Evolutionary conservation across 2,888 invertebrate genomes (phyloP).

Genomic region (Scaptomyza tumidula): DNA sequence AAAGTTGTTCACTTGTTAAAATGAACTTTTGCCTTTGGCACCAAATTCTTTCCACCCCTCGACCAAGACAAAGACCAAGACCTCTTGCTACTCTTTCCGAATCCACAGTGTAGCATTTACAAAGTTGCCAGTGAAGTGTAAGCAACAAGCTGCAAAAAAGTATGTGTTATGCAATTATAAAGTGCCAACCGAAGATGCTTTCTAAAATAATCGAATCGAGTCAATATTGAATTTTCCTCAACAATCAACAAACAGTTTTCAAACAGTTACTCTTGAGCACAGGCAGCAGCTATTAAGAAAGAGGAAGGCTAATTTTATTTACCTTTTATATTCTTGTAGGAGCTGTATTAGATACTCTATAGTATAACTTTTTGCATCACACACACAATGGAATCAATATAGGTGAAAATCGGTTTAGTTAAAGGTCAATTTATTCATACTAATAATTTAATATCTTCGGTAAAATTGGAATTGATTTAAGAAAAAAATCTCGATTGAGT

Average conservation of each 20-base stretch:
- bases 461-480: too few species aligned
- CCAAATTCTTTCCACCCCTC: slow-evolving; percentile 15
- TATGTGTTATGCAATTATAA: slow-evolving; percentile 75
- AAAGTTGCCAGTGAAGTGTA: slow-evolving; percentile 57
- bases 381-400: too few species aligned
- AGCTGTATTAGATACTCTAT: too few species aligned
- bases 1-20: slow-evolving; percentile 80
- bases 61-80: not conserved
- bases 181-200: slow-evolving; percentile 38
- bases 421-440: too few species aligned
- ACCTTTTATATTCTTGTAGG: not conserved
- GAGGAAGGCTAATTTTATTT: not conserved
- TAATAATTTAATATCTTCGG: too few species aligned
- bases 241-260: slow-evolving; percentile 25
- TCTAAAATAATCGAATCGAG: slow-evolving; percentile 46
- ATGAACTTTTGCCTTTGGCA: slow-evolving; percentile 69
- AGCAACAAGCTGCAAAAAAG: slow-evolving; percentile 66
- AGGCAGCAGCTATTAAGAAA: not conserved
- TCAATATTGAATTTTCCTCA: slow-evolving; percentile 46
- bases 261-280: slow-evolving; percentile 5
- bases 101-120: slow-evolving; percentile 8
- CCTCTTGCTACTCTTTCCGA: not conserved
- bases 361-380: too few species aligned
- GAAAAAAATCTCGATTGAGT: too few species aligned
- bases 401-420: too few species aligned